These are phyloP conservation scores for Nematolebias whitei DNA, from an alignment of 2,113 vertebrate genomes.

Conservation along the genomic window DNA sequence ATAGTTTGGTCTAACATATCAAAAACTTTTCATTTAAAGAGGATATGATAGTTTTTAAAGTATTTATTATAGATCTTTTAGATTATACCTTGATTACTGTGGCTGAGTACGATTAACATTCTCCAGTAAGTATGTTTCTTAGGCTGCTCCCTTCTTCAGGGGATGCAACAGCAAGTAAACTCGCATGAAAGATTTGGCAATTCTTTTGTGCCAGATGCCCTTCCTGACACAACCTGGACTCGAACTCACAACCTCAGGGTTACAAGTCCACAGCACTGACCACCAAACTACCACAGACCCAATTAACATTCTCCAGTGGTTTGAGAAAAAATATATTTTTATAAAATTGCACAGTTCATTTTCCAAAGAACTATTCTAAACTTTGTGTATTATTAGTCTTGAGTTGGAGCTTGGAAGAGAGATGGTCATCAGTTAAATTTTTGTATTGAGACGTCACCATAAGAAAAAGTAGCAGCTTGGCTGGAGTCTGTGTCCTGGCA, in stretches of 20 bases:
- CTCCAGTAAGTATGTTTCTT: too few relatives aligned
- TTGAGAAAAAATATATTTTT: not conserved
- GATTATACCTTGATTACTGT: too few relatives aligned
- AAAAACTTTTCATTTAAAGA: too few relatives aligned
- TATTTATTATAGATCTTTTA: not conserved
- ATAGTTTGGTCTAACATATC: not conserved
- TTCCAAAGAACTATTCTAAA: constrained; percentile 4
- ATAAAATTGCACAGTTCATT: constrained; percentile 5
- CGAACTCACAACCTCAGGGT: too few relatives aligned
- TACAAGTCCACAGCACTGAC: too few relatives aligned
- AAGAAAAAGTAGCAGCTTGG: constrained; percentile 38
- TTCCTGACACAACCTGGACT: too few relatives aligned
- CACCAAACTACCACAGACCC: too few relatives aligned
- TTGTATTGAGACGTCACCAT: constrained; percentile 47
- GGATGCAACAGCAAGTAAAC: too few relatives aligned
- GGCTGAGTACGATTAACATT: not conserved
- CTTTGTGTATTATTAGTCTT: constrained; percentile 11
- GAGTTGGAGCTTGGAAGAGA: constrained; percentile 5
- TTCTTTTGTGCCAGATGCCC: too few relatives aligned
- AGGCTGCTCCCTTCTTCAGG: too few relatives aligned
- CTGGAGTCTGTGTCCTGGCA: constrained; percentile 44
- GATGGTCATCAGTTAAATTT: constrained; percentile 50
- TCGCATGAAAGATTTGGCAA: too few relatives aligned
- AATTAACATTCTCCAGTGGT: not conserved
- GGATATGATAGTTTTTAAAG: too few relatives aligned